These are phyloP conservation scores for Nanger granti DNA, from an alignment of 2,113 vertebrate genomes.

Conservation along the genomic window DNA sequence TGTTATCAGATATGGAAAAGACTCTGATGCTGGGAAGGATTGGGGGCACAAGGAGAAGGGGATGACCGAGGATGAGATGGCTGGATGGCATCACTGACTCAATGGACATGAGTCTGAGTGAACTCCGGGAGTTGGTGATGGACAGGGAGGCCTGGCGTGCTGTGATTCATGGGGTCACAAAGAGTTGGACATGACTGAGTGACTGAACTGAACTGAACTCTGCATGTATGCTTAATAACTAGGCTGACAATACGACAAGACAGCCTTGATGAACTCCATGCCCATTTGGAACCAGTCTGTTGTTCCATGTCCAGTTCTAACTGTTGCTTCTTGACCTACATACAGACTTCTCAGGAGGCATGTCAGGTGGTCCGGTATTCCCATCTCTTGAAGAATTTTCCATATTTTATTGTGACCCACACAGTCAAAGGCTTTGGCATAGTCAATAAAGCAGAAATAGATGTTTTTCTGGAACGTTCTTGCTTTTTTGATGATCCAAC, in stretches of 20 bases:
- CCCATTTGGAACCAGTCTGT: not conserved
- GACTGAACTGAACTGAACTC: not conserved
- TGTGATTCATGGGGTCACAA: too few species aligned
- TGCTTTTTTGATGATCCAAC: not conserved
- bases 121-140: too few species aligned
- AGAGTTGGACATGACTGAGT: too few species aligned
- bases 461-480: not conserved
- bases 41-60: too few species aligned
- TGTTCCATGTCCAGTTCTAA: not conserved
- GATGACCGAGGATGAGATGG: too few species aligned
- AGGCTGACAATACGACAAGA: not conserved
- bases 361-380: not conserved
- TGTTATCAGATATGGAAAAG: not conserved
- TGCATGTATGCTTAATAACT: not conserved
- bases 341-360: not conserved
- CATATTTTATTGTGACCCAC: not conserved
- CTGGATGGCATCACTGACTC: too few species aligned
- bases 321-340: not conserved
- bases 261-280: not conserved
- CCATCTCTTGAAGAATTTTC: not conserved
- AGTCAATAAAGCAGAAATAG: not conserved
- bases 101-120: too few species aligned
- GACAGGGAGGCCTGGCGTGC: too few species aligned
- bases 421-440: not conserved
- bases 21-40: too few species aligned